Evolutionary conservation across 2,113 vertebrate genomes (phyloP), one percentile per base, ranked within the genome.

Genomic region (Calyptommatus sinebrachiatus): DNA sequence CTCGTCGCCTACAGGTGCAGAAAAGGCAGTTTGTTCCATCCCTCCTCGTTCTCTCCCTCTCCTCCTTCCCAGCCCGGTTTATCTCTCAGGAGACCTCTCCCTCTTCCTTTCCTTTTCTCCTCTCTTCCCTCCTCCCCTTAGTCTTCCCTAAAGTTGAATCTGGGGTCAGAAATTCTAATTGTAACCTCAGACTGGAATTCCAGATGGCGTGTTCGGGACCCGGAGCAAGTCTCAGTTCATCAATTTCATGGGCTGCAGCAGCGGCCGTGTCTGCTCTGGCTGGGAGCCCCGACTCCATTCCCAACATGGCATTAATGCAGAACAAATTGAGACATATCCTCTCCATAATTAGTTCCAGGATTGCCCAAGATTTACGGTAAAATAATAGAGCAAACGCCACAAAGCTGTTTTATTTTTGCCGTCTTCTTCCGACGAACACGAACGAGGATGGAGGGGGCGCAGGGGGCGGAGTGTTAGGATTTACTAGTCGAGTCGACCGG

Each of bases 311-410:
- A 89, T 92, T 93, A 95, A 95, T 91, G 94, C 92, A 93, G 94
- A 96, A 97, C 96, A 97, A 96, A 96, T 97, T 96, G 96, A 97
- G 96, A 97, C 94, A 93, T 95, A 96, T 97, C 94, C 95, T 93
- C 92, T 93, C 84, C 86, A 92, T 96, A 96, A 96, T 96, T 95
- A 95, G 95, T 95, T 95, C 94, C 95, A 96, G 94, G 94, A 94
- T 94, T 93, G 83, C 89, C 77, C 78, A 85, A 95, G 92, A 95
- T 96, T 95, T 95, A 95, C 91, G 90, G 92, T 89, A 86, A 86
- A 90, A 90, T 94, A 94, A 94, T 93, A 92, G 92, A 86, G 81
- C 48, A 71, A 84, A 87, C 80, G 71, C 85, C 77, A 86, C 83
- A 70, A 83, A 86, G 83, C 87, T 20, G 31, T 2, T 45, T 75